Percentiles rank a stretch among this genome's conserved stretches.
These are phyloP conservation scores for Phalacrocorax aristotelis DNA, from an alignment of 2,113 vertebrate genomes.

Conservation along the genomic window DNA sequence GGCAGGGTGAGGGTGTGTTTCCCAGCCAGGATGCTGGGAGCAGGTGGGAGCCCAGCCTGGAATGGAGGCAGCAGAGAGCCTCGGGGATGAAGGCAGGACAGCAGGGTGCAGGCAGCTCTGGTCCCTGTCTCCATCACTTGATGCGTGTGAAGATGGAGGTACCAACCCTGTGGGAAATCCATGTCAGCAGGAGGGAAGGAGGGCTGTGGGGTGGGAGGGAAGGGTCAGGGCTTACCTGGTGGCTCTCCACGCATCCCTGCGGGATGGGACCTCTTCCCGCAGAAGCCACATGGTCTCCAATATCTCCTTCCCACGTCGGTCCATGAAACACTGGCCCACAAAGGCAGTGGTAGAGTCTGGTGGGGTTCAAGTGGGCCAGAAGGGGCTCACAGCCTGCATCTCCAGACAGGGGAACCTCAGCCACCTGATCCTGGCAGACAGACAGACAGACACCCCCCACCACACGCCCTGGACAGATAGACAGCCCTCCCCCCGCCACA, in stretches of 20 bases:
- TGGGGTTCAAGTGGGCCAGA: background rate
- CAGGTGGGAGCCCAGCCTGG: background rate
- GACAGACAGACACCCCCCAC: background rate
- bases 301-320: background rate
- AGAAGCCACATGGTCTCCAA: background rate
- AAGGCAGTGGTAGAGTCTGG: background rate
- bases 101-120: background rate
- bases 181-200: background rate
- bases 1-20: background rate
- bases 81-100: no score
- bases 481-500: no score
- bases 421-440: background rate
- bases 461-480: no score
- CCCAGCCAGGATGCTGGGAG: background rate
- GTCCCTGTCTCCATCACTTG: background rate
- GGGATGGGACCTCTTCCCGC: background rate
- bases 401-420: background rate
- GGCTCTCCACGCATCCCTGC: background rate
- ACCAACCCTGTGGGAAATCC: background rate
- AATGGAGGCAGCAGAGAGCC: background rate
- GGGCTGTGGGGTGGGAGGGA: rapidly evolving
- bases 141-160: background rate
- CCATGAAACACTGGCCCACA: background rate
- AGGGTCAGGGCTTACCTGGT: background rate
- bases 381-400: background rate